Evolutionary conservation across 2,797 vertebrate species (phyloP).

Genomic region (Poeciliopsis turneri): DNA sequence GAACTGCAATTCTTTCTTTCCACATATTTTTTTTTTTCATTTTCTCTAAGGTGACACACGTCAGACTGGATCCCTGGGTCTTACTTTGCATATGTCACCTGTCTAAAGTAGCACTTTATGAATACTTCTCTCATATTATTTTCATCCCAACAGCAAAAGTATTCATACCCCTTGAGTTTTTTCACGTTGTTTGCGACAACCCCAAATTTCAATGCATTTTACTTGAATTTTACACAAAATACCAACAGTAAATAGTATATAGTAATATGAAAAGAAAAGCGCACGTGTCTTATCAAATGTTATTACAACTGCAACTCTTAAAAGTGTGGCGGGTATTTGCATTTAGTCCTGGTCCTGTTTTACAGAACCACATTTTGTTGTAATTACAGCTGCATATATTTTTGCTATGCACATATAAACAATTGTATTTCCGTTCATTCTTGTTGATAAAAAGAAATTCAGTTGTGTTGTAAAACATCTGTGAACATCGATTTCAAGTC

Average conservation of each 20-base stretch:
- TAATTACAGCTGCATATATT: neutral
- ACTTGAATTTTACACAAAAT: neutral
- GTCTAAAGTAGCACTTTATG: constrained; percentile 2
- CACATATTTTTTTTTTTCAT: constrained; percentile 17
- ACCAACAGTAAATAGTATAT: neutral
- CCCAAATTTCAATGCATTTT: neutral
- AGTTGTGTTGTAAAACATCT: neutral
- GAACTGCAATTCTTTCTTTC: constrained; percentile 17
- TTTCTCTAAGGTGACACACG: constrained; percentile 2
- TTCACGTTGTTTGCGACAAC: no score
- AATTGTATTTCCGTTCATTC: neutral
- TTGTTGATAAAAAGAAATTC: neutral
- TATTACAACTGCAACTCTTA: neutral
- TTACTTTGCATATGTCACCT: constrained; percentile 3
- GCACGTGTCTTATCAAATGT: neutral
- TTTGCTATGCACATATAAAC: neutral
- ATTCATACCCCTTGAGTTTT: neutral
- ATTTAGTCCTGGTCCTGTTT: neutral
- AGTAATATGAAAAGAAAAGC: neutral
- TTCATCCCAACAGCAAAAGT: neutral
- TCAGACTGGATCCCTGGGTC: constrained; percentile 13
- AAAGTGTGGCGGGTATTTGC: neutral
- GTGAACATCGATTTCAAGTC: neutral
- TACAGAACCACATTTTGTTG: neutral
- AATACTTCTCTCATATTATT: constrained; percentile 2